Percentiles rank a stretch among this genome's conserved stretches.
These are phyloP conservation scores for Drosophila santomea DNA, from an alignment of 1,140 invertebrate species.

Conservation along the genomic window DNA sequence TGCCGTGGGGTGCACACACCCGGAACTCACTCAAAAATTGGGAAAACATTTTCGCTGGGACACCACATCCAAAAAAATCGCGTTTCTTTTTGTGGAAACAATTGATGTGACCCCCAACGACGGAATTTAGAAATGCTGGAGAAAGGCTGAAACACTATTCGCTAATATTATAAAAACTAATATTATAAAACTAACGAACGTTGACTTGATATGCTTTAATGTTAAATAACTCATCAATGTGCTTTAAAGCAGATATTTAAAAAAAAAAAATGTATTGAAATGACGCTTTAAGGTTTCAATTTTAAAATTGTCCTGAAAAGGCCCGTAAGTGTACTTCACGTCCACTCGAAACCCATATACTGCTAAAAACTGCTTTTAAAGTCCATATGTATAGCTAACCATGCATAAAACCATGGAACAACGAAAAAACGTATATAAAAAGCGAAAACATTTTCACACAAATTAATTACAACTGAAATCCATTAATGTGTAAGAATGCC, in stretches of 20 bases:
- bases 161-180: no score
- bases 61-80: constrained; percentile 27
- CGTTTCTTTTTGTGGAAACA: constrained; percentile 56
- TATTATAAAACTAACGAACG: no score
- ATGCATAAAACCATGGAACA: constrained; percentile 13
- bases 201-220: not conserved
- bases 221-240: not conserved
- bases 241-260: not conserved
- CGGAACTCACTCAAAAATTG: constrained; percentile 20
- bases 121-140: constrained; percentile 3
- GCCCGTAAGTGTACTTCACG: constrained; percentile 38
- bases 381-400: constrained; percentile 39
- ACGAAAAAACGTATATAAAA: not conserved
- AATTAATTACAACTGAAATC: constrained; percentile 59
- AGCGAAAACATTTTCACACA: constrained; percentile 11
- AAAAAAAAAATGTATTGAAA: not conserved
- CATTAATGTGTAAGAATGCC: constrained; percentile 54
- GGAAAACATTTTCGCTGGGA: constrained; percentile 44
- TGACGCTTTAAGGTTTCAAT: not conserved
- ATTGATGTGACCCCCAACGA: constrained; percentile 45
- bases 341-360: constrained; percentile 29
- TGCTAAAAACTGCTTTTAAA: constrained; percentile 56
- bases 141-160: not conserved
- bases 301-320: constrained; percentile 50
- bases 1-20: constrained; percentile 34